phyloP scores from a whole-genome alignment of 2,113 vertebrate genomes.

The Microcebus griseorufus region DNA sequence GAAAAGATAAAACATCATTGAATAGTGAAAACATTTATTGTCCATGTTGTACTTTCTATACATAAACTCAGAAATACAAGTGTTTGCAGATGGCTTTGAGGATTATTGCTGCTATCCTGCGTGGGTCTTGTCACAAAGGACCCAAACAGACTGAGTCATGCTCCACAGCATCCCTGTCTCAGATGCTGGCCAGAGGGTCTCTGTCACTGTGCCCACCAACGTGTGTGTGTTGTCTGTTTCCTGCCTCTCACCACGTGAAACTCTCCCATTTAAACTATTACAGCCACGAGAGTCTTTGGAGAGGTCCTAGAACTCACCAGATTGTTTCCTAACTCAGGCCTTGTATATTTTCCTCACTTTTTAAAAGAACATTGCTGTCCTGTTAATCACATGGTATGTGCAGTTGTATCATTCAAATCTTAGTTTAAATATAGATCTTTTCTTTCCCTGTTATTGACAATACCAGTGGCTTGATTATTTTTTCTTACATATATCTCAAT shows the following conservation, averaged over 20 bases:
- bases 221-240: rapidly evolving
- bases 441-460: not conserved
- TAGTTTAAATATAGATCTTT: not conserved
- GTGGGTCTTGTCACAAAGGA: not conserved
- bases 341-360: not conserved
- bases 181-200: not conserved
- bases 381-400: not conserved
- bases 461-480: not conserved
- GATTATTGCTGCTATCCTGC: not conserved
- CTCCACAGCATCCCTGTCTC: not conserved
- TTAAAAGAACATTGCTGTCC: not conserved
- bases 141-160: rapidly evolving
- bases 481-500: not conserved
- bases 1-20: not conserved
- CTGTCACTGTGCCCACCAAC: not conserved
- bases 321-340: not conserved
- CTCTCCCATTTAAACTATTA: not conserved
- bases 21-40: not conserved
- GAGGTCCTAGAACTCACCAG: not conserved
- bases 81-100: not conserved
- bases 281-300: not conserved
- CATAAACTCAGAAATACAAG: not conserved
- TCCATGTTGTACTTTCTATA: not conserved
- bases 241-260: not conserved
- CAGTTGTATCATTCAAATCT: not conserved